These are phyloP conservation scores for Hydropsyche betteni DNA, from an alignment of 2,888 invertebrate species.

Conservation along the genomic window DNA sequence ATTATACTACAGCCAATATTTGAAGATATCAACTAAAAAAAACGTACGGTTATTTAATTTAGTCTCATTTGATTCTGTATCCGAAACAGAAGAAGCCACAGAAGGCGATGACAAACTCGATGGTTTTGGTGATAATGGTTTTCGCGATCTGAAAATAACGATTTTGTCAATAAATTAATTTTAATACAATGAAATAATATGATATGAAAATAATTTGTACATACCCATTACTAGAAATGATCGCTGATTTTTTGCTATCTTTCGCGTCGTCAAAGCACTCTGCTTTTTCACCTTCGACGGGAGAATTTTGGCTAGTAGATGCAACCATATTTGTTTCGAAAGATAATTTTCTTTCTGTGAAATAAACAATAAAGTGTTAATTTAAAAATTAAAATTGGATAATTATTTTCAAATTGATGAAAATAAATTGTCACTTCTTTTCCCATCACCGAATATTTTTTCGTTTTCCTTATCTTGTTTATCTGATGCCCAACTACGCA, in stretches of 20 bases:
- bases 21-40: not conserved
- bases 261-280: slow-evolving; percentile 79
- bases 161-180: not conserved
- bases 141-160: slow-evolving; percentile 28
- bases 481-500: slow-evolving; percentile 61
- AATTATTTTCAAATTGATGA: not conserved
- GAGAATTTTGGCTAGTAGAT: slow-evolving; percentile 59
- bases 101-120: slow-evolving; percentile 32
- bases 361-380: slow-evolving; percentile 27
- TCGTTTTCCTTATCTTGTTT: slow-evolving; percentile 68
- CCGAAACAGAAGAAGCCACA: slow-evolving; percentile 36
- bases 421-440: slow-evolving; percentile 32
- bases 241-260: slow-evolving; percentile 78
- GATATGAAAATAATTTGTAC: not conserved
- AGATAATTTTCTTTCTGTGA: slow-evolving; percentile 67
- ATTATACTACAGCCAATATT: not conserved
- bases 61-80: slow-evolving; percentile 32
- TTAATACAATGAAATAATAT: not conserved
- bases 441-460: slow-evolving; percentile 54
- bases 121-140: slow-evolving; percentile 24
- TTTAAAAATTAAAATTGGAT: too few species aligned
- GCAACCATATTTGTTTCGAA: slow-evolving; percentile 30
- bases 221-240: slow-evolving; percentile 22
- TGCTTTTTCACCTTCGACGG: slow-evolving; percentile 70
- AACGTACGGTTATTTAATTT: not conserved